These are phyloP conservation scores for Vicugna pacos DNA, from an alignment of 2,113 vertebrate species.

Conservation along the genomic window DNA sequence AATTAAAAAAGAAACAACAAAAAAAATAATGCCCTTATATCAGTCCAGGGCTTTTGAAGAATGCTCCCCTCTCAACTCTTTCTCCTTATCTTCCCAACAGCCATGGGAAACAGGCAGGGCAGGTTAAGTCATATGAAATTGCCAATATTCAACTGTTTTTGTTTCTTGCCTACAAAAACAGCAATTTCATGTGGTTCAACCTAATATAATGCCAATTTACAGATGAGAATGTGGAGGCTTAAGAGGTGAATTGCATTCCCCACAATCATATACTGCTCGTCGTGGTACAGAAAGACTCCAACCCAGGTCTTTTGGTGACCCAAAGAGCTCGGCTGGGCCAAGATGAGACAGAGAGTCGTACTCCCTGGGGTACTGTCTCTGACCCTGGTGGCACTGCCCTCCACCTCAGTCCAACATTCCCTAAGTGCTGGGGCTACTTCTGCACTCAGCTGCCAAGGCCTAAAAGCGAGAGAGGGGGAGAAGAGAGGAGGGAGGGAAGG, in stretches of 20 bases:
- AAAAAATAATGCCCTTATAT: not conserved
- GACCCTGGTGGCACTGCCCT: conserved; percentile 15
- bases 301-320: not conserved
- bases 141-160: not conserved
- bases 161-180: not conserved
- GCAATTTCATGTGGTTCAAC: conserved; percentile 35
- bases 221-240: conserved; percentile 65
- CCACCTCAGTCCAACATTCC: not conserved
- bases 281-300: not conserved
- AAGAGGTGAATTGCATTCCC: conserved; percentile 17
- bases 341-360: conserved; percentile 6
- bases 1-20: not conserved
- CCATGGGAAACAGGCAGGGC: not conserved
- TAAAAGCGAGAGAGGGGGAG: conserved; percentile 62
- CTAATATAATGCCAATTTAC: conserved; percentile 37
- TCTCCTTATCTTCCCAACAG: conserved; percentile 14
- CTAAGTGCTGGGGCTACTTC: conserved; percentile 70
- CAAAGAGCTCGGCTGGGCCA: not conserved
- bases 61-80: not conserved
- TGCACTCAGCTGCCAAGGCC: conserved; percentile 72
- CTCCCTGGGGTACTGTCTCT: not conserved
- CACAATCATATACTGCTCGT: not conserved
- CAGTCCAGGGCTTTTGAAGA: conserved; percentile 60
- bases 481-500: conserved; percentile 50
- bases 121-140: conserved; percentile 45